A percentile compares a stretch with the other conserved stretches of the same genome.
Conservation (phyloP, 2,888 invertebrate genomes). For the Drosophila mimetica region DNA sequence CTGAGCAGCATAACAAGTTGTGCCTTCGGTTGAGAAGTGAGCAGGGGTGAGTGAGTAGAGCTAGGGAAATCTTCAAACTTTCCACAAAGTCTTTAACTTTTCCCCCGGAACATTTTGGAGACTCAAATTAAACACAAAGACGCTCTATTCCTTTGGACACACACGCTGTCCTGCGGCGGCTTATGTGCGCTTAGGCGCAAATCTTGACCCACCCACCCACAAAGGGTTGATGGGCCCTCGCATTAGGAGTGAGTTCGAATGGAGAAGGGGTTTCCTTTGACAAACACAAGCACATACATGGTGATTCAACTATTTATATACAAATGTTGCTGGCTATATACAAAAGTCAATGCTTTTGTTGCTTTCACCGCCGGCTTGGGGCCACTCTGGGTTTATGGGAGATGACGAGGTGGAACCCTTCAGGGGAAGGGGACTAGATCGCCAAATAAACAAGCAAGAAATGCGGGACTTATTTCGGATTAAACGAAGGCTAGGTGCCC, state of each 20-base stretch:
- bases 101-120: conserved; percentile 43
- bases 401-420: neutral
- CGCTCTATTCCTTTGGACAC: conserved; percentile 32
- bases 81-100: conserved; percentile 60
- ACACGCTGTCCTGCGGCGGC: conserved; percentile 73
- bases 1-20: conserved; percentile 74
- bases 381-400: conserved; percentile 29
- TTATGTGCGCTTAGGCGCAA: conserved; percentile 78
- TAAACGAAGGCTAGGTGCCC: neutral
- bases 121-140: conserved; percentile 68
- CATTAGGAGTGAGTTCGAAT: conserved; percentile 8
- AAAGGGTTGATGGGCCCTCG: conserved; percentile 33
- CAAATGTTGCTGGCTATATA: conserved; percentile 76
- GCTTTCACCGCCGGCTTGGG: conserved; percentile 43
- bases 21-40: conserved; percentile 13
- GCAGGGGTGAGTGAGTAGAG: neutral
- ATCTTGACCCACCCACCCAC: conserved; percentile 65
- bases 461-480: neutral
- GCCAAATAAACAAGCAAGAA: conserved; percentile 13
- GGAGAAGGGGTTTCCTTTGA: conserved; percentile 59
- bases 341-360: conserved; percentile 77
- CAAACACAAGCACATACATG: conserved; percentile 46
- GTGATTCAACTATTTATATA: conserved; percentile 70
- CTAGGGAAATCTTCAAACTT: conserved; percentile 16
- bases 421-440: neutral